These are phyloP conservation scores for Syrphus vitripennis DNA, from an alignment of 2,888 invertebrate genomes.

Conservation along the genomic window DNA sequence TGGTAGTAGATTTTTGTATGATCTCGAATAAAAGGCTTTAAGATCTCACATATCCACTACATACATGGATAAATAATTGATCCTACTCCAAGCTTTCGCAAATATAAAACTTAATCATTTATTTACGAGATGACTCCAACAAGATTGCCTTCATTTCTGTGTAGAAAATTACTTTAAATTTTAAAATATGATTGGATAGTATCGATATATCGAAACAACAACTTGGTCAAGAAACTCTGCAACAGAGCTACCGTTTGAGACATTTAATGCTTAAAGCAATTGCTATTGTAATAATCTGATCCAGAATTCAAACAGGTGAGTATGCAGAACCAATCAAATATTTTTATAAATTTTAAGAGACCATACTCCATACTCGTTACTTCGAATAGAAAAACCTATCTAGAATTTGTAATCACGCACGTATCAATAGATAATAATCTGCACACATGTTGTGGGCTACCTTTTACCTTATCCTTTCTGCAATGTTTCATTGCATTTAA, in stretches of 20 bases:
- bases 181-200: too few species aligned
- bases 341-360: not conserved
- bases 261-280: not conserved
- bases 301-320: not conserved
- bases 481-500: constrained; percentile 35
- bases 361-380: not conserved
- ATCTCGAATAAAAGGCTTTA: too few species aligned
- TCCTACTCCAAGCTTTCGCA: too few species aligned
- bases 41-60: too few species aligned
- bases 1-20: too few species aligned
- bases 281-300: not conserved
- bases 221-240: too few species aligned
- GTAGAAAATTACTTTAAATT: too few species aligned
- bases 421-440: constrained; percentile 20
- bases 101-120: too few species aligned
- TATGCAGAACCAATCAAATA: not conserved
- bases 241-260: not conserved
- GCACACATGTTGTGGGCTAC: constrained; percentile 22
- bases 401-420: constrained; percentile 55
- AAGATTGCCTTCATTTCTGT: too few species aligned
- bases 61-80: too few species aligned
- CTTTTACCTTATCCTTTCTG: constrained; percentile 13
- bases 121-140: too few species aligned
- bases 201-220: too few species aligned
- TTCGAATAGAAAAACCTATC: not conserved